Percentiles rank a stretch among this genome's conserved stretches.
Conservation (phyloP, 2,797 vertebrate genomes). For the Danio kyathit region DNA sequence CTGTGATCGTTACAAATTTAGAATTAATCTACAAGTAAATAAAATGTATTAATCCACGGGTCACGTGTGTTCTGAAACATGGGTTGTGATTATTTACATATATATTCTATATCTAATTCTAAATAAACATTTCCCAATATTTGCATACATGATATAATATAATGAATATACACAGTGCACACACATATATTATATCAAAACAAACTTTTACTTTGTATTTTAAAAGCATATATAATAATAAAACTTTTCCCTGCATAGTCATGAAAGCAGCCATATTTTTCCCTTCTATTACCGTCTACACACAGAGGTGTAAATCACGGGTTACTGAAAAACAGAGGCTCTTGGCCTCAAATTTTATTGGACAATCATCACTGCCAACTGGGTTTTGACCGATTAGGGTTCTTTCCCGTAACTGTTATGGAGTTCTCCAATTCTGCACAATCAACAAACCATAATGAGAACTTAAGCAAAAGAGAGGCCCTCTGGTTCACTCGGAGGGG, state of each 20-base stretch:
- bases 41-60: no score
- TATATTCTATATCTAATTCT: no score
- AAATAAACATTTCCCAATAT: no score
- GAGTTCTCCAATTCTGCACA: slow-evolving; percentile 60
- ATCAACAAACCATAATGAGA: slow-evolving; percentile 70
- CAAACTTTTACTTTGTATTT: no score
- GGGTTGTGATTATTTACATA: no score
- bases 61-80: no score
- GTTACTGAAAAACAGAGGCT: slow-evolving; percentile 57
- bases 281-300: slow-evolving; percentile 49
- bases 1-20: no score
- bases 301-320: slow-evolving; percentile 62
- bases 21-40: no score
- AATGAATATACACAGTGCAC: no score
- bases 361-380: slow-evolving; percentile 57
- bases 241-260: slow-evolving; percentile 39
- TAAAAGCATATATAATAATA: not conserved
- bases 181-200: no score
- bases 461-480: slow-evolving; percentile 64
- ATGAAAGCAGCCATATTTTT: slow-evolving; percentile 40
- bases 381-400: slow-evolving; percentile 64
- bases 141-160: no score
- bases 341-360: slow-evolving; percentile 54
- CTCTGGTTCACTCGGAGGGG: slow-evolving; percentile 62
- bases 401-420: slow-evolving; percentile 64